Percentiles rank a stretch among this genome's conserved stretches.
These are phyloP conservation scores for Listrodromus nycthemerus DNA, from an alignment of 2,888 invertebrate species.

Conservation along the genomic window DNA sequence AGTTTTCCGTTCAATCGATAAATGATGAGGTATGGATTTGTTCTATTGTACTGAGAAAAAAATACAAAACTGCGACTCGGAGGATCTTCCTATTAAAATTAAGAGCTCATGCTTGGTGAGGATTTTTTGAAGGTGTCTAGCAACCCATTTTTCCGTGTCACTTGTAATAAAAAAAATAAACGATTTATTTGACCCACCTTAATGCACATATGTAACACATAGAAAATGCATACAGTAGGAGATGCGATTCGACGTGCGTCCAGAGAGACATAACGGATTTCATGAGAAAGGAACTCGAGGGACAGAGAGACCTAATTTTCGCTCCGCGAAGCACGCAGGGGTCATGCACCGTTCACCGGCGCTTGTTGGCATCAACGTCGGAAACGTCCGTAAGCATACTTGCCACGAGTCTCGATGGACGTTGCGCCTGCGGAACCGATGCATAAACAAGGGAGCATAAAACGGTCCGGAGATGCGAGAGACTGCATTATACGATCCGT, in stretches of 20 bases:
- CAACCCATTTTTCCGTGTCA: too few species aligned
- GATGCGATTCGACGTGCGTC: conserved; percentile 45
- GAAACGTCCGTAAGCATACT: conserved; percentile 16
- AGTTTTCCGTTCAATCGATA: too few species aligned
- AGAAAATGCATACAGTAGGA: conserved; percentile 35
- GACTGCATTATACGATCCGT: not conserved
- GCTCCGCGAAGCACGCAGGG: conserved; percentile 42
- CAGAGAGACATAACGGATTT: conserved; percentile 47
- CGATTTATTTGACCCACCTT: too few species aligned
- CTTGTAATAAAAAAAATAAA: too few species aligned
- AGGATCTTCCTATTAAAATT: too few species aligned
- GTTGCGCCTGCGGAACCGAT: not conserved
- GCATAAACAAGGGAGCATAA: conserved; percentile 14
- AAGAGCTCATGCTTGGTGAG: too few species aligned
- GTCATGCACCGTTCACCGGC: conserved; percentile 10
- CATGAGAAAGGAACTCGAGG: conserved; percentile 31
- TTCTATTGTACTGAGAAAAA: too few species aligned
- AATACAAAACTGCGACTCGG: too few species aligned
- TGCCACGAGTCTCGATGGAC: not conserved
- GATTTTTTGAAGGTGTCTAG: too few species aligned
- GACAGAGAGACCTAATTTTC: conserved; percentile 48
- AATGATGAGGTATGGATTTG: too few species aligned
- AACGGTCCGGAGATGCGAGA: conserved; percentile 3
- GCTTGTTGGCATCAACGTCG: not conserved
- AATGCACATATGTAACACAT: not conserved